Percentiles rank a stretch among this genome's conserved stretches.
phyloP scores from a whole-genome alignment of 2,888 invertebrate genomes.

The Timema cristinae region DNA sequence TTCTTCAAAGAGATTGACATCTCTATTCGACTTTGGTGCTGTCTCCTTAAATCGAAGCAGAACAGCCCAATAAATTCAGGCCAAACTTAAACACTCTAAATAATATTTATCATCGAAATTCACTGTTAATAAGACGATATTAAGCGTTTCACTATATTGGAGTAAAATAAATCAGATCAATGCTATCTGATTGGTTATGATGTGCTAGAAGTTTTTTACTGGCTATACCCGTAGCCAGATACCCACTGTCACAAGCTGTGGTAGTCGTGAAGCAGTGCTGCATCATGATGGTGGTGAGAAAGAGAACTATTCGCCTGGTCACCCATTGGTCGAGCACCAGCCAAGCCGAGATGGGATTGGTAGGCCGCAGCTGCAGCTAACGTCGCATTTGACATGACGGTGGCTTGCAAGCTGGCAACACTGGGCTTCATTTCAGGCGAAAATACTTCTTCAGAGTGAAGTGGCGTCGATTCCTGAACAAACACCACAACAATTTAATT shows the following conservation, averaged over 20 bases:
- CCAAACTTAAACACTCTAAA: too few relatives aligned
- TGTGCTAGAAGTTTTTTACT: constrained; percentile 31
- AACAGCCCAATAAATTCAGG: too few relatives aligned
- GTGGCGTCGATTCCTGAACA: constrained; percentile 32
- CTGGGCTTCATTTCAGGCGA: constrained; percentile 33
- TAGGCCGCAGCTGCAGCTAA: constrained; percentile 35
- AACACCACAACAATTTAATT: neutral
- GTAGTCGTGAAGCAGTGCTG: constrained; percentile 39
- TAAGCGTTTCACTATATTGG: too few relatives aligned
- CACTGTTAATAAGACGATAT: too few relatives aligned
- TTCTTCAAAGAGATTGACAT: too few relatives aligned
- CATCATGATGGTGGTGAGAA: constrained; percentile 22
- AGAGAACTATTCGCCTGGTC: constrained; percentile 24
- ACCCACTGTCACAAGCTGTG: constrained; percentile 43
- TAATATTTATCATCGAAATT: too few relatives aligned
- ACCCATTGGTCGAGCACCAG: constrained; percentile 24
- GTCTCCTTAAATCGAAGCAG: too few relatives aligned
- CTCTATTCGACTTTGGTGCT: too few relatives aligned
- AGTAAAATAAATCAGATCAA: too few relatives aligned
- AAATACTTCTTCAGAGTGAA: constrained; percentile 26
- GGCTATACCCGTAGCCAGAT: constrained; percentile 40
- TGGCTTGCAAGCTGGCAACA: constrained; percentile 36
- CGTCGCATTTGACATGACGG: constrained; percentile 37
- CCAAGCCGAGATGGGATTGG: constrained; percentile 35
- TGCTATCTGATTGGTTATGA: too few relatives aligned